phyloP scores from a whole-genome alignment of 2,113 vertebrate species.

The Chaetura pelagica region DNA sequence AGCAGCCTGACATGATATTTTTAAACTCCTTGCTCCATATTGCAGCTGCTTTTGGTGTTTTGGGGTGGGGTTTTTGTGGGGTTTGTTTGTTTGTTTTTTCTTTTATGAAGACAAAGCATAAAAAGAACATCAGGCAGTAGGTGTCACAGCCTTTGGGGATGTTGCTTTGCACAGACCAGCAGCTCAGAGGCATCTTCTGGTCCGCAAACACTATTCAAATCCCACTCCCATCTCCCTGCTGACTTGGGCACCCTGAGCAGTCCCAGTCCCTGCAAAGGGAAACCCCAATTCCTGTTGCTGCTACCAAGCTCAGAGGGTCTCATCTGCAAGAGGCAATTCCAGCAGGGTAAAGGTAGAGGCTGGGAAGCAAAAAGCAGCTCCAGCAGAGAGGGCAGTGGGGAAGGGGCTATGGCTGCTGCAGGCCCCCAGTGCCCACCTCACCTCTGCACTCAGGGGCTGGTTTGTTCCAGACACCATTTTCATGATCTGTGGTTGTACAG shows the following conservation, averaged over 20 bases:
- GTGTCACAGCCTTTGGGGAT: neutral
- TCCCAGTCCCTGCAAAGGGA: fast-evolving
- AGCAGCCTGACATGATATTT: fast-evolving
- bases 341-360: neutral
- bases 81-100: no score
- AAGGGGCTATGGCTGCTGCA: neutral
- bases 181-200: fast-evolving
- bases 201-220: fast-evolving
- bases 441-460: slow-evolving; percentile 47
- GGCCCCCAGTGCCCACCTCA: neutral
- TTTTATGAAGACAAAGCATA: neutral
- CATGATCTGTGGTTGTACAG: neutral
- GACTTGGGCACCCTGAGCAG: fast-evolving
- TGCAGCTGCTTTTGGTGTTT: no score
- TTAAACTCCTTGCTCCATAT: fast-evolving
- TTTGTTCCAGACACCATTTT: slow-evolving; percentile 11
- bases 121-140: neutral
- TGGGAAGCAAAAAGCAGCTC: neutral
- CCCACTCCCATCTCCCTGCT: fast-evolving
- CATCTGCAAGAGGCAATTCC: neutral
- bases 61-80: no score
- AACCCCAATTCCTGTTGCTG: neutral
- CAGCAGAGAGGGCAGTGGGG: neutral
- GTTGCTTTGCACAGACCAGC: neutral
- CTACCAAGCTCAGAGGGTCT: neutral